phyloP scores from a whole-genome alignment of 2,888 invertebrate genomes.

The Clunio marinus region DNA sequence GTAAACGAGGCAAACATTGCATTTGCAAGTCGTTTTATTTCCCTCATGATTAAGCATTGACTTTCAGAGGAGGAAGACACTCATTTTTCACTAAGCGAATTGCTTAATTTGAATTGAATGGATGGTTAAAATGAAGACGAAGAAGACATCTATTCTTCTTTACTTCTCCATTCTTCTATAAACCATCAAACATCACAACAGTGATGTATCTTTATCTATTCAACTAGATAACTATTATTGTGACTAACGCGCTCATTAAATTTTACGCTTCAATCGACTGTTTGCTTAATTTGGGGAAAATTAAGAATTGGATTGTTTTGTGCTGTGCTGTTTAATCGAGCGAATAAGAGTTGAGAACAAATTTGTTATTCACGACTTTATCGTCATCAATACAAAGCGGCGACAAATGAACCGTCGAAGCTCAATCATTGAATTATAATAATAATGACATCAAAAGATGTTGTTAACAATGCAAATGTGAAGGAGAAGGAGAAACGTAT shows the following conservation, averaged over 20 bases:
- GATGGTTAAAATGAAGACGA: constrained; percentile 3
- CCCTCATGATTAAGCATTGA: constrained; percentile 17
- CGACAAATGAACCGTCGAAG: constrained; percentile 21
- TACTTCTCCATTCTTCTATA: neutral
- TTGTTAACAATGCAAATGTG: neutral
- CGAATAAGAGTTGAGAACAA: neutral
- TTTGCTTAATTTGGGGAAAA: neutral
- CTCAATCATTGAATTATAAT: constrained; percentile 14
- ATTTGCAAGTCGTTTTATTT: neutral
- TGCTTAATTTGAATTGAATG: constrained; percentile 39
- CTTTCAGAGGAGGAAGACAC: constrained; percentile 9
- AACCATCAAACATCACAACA: too few relatives aligned
- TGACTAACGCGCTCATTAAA: constrained; percentile 30
- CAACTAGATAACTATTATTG: constrained; percentile 10
- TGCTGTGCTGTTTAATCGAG: neutral
- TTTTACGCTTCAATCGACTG: constrained; percentile 12
- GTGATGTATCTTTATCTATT: neutral
- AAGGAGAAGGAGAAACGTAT: neutral
- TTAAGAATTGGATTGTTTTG: neutral
- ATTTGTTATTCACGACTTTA: neutral
- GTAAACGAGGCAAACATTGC: neutral
- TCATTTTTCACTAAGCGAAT: constrained; percentile 23
- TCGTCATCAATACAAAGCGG: neutral
- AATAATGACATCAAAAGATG: constrained; percentile 16
- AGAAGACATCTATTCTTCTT: too few relatives aligned